These are phyloP conservation scores for Gari tellinella DNA, from an alignment of 2,888 invertebrate genomes.

Conservation along the genomic window DNA sequence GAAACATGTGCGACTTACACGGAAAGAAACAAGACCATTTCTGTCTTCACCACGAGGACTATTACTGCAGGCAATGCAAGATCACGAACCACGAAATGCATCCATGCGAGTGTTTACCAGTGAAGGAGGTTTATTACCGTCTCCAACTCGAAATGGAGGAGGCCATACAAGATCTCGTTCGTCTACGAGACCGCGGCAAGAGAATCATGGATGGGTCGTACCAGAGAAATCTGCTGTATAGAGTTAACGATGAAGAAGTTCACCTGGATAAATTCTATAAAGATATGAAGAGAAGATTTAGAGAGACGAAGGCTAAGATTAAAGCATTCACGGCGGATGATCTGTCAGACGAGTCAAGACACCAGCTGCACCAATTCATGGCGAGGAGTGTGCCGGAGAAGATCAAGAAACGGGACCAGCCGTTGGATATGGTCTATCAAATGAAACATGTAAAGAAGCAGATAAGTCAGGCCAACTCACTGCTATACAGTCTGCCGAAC, in stretches of 20 bases:
- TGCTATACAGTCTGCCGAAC: conserved; percentile 51
- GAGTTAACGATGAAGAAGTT: conserved; percentile 52
- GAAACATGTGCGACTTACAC: conserved; percentile 51
- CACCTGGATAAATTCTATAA: conserved; percentile 50
- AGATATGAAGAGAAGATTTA: conserved; percentile 53
- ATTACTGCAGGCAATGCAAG: conserved; percentile 45
- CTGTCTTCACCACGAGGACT: conserved; percentile 50
- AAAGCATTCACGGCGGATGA: conserved; percentile 54
- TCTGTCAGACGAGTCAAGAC: conserved; percentile 35
- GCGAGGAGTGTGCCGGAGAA: conserved; percentile 28
- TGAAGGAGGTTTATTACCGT: conserved; percentile 45
- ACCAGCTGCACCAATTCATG: conserved; percentile 36
- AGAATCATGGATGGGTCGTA: conserved; percentile 52
- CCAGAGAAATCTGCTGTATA: conserved; percentile 45
- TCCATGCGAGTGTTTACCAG: conserved; percentile 55
- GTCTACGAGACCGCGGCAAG: conserved; percentile 36
- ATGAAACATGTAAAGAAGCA: conserved; percentile 40
- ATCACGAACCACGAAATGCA: conserved; percentile 31
- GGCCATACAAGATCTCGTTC: conserved; percentile 33
- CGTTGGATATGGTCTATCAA: conserved; percentile 37
- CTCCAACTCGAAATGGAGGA: conserved; percentile 56
- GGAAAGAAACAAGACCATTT: conserved; percentile 49
- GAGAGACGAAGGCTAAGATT: conserved; percentile 44
- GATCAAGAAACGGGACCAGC: conserved; percentile 25
- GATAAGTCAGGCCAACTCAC: conserved; percentile 24